phyloP scores from a whole-genome alignment of 2,888 invertebrate genomes.

The Ornithoptera priamus region DNA sequence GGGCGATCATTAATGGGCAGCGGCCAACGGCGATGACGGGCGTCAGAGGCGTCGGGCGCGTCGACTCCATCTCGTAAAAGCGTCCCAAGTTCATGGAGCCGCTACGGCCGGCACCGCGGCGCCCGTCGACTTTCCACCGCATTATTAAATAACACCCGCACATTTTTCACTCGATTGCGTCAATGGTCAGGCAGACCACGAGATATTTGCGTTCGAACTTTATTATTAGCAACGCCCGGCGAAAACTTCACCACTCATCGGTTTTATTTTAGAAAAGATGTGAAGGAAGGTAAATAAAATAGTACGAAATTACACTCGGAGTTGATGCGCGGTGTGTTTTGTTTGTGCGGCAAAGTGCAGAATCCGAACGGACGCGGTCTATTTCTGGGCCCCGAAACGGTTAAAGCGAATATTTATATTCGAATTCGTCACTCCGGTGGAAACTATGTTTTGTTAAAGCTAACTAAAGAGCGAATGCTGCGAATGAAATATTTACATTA shows the following conservation, averaged over 20 bases:
- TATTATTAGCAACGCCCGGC: slow-evolving; percentile 74
- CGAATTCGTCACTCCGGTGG: slow-evolving; percentile 63
- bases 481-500: slow-evolving; percentile 66
- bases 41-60: slow-evolving; percentile 33
- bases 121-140: slow-evolving; percentile 63
- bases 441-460: slow-evolving; percentile 67
- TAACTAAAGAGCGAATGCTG: slow-evolving; percentile 61
- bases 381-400: slow-evolving; percentile 55
- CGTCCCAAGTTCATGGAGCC: slow-evolving; percentile 66
- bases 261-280: slow-evolving; percentile 69
- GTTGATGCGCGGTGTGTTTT: slow-evolving; percentile 58
- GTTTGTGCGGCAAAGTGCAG: slow-evolving; percentile 53
- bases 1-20: slow-evolving; percentile 48
- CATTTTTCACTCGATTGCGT: slow-evolving; percentile 76
- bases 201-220: slow-evolving; percentile 73
- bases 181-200: slow-evolving; percentile 70
- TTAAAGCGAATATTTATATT: slow-evolving; percentile 68
- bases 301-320: slow-evolving; percentile 59
- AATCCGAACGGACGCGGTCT: slow-evolving; percentile 50
- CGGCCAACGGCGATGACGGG: slow-evolving; percentile 36
- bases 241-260: slow-evolving; percentile 70
- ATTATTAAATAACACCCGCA: slow-evolving; percentile 71
- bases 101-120: slow-evolving; percentile 46
- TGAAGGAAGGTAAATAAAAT: slow-evolving; percentile 72
- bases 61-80: slow-evolving; percentile 37